phyloP scores from a whole-genome alignment of 2,888 invertebrate species.

The Sthenelais limicola region DNA sequence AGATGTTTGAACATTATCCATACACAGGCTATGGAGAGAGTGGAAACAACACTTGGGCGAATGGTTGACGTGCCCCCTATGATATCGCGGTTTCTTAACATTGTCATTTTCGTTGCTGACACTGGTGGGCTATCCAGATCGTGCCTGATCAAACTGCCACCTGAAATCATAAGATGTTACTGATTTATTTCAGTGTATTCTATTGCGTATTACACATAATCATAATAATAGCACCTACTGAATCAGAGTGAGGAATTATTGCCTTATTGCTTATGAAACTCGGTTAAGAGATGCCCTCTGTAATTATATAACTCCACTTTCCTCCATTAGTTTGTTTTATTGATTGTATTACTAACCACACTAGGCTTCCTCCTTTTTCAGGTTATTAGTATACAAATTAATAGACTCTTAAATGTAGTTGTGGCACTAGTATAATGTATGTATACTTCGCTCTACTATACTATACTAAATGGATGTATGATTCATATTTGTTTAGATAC shows the following conservation, averaged over 20 bases:
- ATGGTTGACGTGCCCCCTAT: constrained; percentile 35
- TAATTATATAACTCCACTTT: no score
- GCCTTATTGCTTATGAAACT: no score
- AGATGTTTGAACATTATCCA: no score
- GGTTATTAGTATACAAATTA: no score
- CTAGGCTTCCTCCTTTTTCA: no score
- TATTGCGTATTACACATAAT: not conserved
- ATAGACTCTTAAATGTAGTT: not conserved
- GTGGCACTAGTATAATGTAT: not conserved
- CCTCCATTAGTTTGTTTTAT: no score
- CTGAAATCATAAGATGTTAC: not conserved
- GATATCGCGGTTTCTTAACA: constrained; percentile 18
- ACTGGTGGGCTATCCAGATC: constrained; percentile 28
- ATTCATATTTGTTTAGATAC: constrained; percentile 8
- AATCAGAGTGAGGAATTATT: not conserved
- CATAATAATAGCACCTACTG: not conserved
- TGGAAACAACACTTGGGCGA: no score
- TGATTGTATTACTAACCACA: no score
- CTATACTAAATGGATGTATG: not conserved
- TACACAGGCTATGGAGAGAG: no score
- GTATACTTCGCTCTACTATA: no score
- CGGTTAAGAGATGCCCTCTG: no score
- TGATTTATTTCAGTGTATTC: not conserved
- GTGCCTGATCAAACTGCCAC: constrained; percentile 31
- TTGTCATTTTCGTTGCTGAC: constrained; percentile 14